phyloP scores from a whole-genome alignment of 2,888 invertebrate species.

The Lobophora halterata region DNA sequence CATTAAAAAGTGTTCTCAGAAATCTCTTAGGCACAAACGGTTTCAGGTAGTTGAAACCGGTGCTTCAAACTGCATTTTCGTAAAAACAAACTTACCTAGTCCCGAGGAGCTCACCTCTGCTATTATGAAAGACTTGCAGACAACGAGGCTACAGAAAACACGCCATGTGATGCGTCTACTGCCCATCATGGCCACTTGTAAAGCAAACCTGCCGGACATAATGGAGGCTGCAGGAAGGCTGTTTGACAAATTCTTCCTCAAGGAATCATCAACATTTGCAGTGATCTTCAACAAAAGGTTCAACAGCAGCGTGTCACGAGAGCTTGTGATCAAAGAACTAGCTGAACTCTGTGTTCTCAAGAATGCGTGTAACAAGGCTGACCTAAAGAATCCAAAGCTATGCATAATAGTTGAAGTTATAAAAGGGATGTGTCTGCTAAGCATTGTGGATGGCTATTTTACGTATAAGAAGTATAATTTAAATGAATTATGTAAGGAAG shows the following conservation, averaged over 20 bases:
- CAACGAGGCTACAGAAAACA: constrained; percentile 85
- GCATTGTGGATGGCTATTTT: constrained; percentile 89
- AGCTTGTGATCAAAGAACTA: constrained; percentile 86
- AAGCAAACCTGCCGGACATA: constrained; percentile 89
- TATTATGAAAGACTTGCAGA: constrained; percentile 87
- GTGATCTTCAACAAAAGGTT: constrained; percentile 89
- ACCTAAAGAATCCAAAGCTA: constrained; percentile 88
- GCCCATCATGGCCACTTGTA: constrained; percentile 91
- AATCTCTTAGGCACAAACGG: constrained; percentile 71
- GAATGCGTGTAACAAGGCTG: constrained; percentile 87
- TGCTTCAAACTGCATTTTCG: constrained; percentile 92
- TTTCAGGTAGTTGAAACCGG: constrained; percentile 90
- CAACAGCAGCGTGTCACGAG: constrained; percentile 86
- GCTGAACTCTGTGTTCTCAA: constrained; percentile 86
- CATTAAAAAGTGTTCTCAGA: constrained; percentile 76
- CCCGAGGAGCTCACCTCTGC: constrained; percentile 86
- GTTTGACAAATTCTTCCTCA: constrained; percentile 87
- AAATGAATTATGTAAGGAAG: constrained; percentile 81
- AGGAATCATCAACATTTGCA: constrained; percentile 86
- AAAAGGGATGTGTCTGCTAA: constrained; percentile 88
- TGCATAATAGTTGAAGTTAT: constrained; percentile 92
- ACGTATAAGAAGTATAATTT: constrained; percentile 93
- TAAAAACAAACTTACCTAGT: constrained; percentile 88
- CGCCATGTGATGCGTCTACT: constrained; percentile 89
- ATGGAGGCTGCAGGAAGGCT: constrained; percentile 83